Evolutionary conservation across 2,797 vertebrate species (phyloP), one percentile per base, ranked within the genome.

Genomic region (Pagetopsis macropterus): DNA sequence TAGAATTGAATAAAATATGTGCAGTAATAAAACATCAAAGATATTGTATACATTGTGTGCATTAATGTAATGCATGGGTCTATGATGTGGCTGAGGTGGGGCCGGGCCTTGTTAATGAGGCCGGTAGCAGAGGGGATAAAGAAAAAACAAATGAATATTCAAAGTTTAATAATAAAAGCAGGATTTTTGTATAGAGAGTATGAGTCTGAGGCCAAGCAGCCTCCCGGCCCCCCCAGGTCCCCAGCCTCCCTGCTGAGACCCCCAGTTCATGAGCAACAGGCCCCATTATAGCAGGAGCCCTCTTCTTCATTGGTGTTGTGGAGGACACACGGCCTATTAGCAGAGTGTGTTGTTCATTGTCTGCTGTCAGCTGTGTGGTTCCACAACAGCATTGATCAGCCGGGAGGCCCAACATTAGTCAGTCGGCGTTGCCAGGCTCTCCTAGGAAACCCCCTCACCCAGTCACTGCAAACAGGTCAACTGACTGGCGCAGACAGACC

Each of bases 311-410:
- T 64, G 75, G 63, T 74, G 81, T 76, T 74, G 73, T 89, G 82
- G 74, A 73, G 76, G 81, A 89, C 83, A 85, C 83, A 88, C 78
- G 78, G 87, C 80, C 88, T 73, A 87, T 88, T 88, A 88, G 81
- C 84, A 82, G 80, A 88, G 85, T 89, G 84, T 91, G 90, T 84
- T 84, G 84, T 84, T 90, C 85, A 83, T 93, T 89, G 83, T 88
- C 77, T 70, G 78, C 79, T 78, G 81, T 92, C 87, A 88, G 87
- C 84, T 88, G 84, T 79, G 87, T 77, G 79, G 72, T 70, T 90
- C 82, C 88, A 87, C 78, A 84, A 71, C 86, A 79, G 72, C 79
- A 74, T 45, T 85, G 90, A 90, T 86, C 75, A 79, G 75, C 80
- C 72, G 14, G 82, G 87, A 88, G 84, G 85, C 86, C 84, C 72